Percentiles rank a stretch among this genome's conserved stretches.
These are phyloP conservation scores for Hyposoter didymator DNA, from an alignment of 2,888 invertebrate genomes.

Conservation along the genomic window DNA sequence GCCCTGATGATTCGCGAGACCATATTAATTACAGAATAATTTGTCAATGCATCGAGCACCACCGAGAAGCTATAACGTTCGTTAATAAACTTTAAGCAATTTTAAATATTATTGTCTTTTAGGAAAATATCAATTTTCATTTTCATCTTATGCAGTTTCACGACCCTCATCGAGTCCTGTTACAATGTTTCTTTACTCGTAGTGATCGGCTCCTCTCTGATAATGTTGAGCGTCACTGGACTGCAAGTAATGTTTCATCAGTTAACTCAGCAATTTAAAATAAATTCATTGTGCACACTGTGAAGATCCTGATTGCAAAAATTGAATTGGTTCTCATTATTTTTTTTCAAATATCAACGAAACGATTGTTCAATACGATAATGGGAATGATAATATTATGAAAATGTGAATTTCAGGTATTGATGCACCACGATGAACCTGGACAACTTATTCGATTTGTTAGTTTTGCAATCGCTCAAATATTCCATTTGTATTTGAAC, in stretches of 20 bases:
- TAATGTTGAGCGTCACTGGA: constrained; percentile 55
- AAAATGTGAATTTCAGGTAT: not conserved
- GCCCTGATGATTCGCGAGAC: not conserved
- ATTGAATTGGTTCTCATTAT: too few relatives aligned
- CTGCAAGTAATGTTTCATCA: constrained; percentile 44
- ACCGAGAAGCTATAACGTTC: constrained; percentile 49
- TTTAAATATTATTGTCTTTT: not conserved
- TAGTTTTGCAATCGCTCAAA: not conserved
- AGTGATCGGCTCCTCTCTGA: constrained; percentile 28
- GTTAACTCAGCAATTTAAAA: too few relatives aligned
- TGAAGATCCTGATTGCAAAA: too few relatives aligned
- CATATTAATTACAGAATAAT: constrained; percentile 18
- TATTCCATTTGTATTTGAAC: constrained; percentile 8
- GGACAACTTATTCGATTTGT: not conserved
- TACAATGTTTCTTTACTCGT: constrained; percentile 22
- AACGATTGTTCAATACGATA: not conserved
- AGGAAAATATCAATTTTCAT: not conserved
- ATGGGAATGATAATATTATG: not conserved
- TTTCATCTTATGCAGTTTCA: constrained; percentile 39
- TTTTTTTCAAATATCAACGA: too few relatives aligned
- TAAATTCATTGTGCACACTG: too few relatives aligned
- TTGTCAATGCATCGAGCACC: constrained; percentile 44
- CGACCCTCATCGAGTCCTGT: constrained; percentile 51
- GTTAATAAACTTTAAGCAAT: not conserved
- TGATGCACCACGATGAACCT: not conserved